Conservation (phyloP, 2,888 invertebrate species). For the Tinea semifulvella region DNA sequence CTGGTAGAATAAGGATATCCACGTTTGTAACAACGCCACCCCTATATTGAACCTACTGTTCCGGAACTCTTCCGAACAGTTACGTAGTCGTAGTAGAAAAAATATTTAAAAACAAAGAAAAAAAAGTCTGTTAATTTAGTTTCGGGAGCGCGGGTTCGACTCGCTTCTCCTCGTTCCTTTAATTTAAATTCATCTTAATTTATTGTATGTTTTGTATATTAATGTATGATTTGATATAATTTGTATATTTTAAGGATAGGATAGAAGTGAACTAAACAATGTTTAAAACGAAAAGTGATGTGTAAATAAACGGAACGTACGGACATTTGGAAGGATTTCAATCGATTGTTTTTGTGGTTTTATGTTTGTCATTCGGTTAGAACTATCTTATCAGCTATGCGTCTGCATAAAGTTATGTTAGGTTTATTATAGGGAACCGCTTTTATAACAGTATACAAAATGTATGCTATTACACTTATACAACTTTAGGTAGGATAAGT, state of each 20-base stretch:
- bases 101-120: background rate
- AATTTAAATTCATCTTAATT: conserved; percentile 14
- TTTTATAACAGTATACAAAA: conserved; percentile 1
- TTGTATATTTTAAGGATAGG: conserved; percentile 27
- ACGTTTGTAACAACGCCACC: too few relatives aligned
- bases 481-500: conserved; percentile 9
- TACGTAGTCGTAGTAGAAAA: background rate
- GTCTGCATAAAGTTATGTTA: background rate
- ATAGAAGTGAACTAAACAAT: conserved; percentile 52
- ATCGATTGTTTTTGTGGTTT: background rate
- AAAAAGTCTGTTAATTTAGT: background rate
- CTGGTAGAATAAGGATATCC: background rate
- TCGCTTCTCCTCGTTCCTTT: conserved; percentile 8
- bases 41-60: background rate
- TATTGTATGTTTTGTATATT: too few relatives aligned
- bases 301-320: background rate
- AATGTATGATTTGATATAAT: too few relatives aligned
- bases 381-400: background rate
- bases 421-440: background rate
- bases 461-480: conserved; percentile 6
- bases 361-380: background rate
- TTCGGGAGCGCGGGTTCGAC: background rate
- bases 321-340: conserved; percentile 4
- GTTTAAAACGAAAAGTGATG: conserved; percentile 42
- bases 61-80: background rate